Evolutionary conservation across 2,888 invertebrate species (phyloP).

Genomic region (Autographa gamma): DNA sequence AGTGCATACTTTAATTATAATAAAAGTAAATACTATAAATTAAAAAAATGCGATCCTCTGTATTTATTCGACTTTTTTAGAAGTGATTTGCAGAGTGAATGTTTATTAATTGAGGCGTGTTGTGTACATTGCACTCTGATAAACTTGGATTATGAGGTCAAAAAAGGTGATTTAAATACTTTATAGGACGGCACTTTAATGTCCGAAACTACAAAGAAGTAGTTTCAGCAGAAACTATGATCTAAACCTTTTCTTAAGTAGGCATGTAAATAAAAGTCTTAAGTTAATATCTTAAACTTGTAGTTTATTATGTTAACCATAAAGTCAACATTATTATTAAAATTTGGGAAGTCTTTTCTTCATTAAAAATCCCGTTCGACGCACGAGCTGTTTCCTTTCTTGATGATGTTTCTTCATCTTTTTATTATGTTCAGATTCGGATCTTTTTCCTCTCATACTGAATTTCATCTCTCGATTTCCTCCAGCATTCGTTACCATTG

Average conservation of each 20-base stretch:
- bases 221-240: not conserved
- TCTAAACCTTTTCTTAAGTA: not conserved
- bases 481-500: constrained; percentile 86
- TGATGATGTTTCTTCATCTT: constrained; percentile 91
- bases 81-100: not conserved
- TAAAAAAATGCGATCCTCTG: not conserved
- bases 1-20: not conserved
- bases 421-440: constrained; percentile 87
- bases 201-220: constrained; percentile 1
- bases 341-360: constrained; percentile 75
- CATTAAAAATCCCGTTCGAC: constrained; percentile 80
- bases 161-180: constrained; percentile 32
- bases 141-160: constrained; percentile 31
- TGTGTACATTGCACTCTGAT: constrained; percentile 56
- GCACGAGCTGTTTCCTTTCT: constrained; percentile 91
- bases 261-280: not conserved
- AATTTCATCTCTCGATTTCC: constrained; percentile 95
- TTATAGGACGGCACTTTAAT: not conserved
- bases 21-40: not conserved
- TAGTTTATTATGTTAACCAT: constrained; percentile 32
- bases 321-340: constrained; percentile 51
- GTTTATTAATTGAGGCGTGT: not conserved
- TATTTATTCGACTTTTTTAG: not conserved
- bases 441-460: constrained; percentile 88
- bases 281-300: not conserved